These are phyloP conservation scores for Odontamblyopus lacepedii DNA, from an alignment of 2,797 vertebrate genomes.

Conservation along the genomic window DNA sequence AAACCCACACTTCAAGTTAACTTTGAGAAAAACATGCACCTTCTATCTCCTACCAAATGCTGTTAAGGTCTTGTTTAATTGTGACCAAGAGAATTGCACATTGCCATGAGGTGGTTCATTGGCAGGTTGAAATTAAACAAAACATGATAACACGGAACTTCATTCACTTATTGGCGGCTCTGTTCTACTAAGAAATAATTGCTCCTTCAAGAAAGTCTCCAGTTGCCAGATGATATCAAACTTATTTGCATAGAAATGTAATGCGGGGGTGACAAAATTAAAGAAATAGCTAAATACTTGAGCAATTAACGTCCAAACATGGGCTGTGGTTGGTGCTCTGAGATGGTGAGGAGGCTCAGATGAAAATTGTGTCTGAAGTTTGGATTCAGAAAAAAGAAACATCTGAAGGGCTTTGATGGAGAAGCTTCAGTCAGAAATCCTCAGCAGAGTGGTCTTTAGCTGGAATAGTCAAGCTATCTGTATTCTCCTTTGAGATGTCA, in stretches of 20 bases:
- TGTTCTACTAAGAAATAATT: slow-evolving; percentile 32
- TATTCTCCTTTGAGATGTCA: not conserved
- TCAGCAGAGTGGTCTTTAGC: not conserved
- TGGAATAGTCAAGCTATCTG: slow-evolving; percentile 1
- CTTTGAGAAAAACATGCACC: slow-evolving; percentile 6
- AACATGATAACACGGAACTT: slow-evolving; percentile 21
- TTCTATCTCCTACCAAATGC: slow-evolving; percentile 4
- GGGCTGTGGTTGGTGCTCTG: not conserved
- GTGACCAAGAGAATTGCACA: slow-evolving; percentile 2
- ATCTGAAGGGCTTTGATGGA: slow-evolving; percentile 7
- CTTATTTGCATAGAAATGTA: slow-evolving; percentile 25
- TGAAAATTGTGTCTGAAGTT: not conserved
- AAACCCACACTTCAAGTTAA: not conserved
- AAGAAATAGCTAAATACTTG: slow-evolving; percentile 10
- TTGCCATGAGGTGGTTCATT: slow-evolving; percentile 5
- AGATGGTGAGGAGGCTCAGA: not conserved
- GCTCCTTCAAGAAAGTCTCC: slow-evolving; percentile 29
- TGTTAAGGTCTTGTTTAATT: slow-evolving; percentile 11
- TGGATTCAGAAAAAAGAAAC: not conserved
- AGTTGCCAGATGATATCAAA: slow-evolving; percentile 20
- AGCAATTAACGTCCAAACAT: slow-evolving; percentile 11
- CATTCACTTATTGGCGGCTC: slow-evolving; percentile 23
- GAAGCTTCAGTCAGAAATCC: slow-evolving; percentile 2
- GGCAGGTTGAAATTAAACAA: slow-evolving; percentile 14
- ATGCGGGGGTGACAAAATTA: slow-evolving; percentile 9